These are phyloP conservation scores for Hirtodrosophila alboralis DNA, from an alignment of 2,888 invertebrate species.

Conservation along the genomic window DNA sequence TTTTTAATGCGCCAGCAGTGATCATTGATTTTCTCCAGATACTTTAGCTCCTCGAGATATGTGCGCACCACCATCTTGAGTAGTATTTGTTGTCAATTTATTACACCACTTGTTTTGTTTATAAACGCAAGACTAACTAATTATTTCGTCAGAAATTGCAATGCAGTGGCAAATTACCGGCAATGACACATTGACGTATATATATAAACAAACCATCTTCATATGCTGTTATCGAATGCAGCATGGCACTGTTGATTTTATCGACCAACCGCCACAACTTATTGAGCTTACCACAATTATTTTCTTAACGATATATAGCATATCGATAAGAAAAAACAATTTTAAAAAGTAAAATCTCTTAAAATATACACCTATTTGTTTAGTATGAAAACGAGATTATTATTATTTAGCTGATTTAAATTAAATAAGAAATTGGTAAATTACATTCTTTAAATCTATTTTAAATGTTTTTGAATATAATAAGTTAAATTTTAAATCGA, in stretches of 20 bases:
- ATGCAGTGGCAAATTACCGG: slow-evolving; percentile 29
- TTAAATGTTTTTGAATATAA: too few species aligned
- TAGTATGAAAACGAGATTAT: too few species aligned
- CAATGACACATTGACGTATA: slow-evolving; percentile 1
- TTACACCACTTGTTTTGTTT: background rate
- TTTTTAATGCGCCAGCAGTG: slow-evolving; percentile 97
- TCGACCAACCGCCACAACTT: slow-evolving; percentile 9
- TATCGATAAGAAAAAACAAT: background rate
- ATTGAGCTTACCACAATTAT: background rate
- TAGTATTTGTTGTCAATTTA: background rate
- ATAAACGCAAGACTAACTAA: background rate
- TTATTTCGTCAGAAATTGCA: slow-evolving; percentile 39
- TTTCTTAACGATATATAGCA: too few species aligned
- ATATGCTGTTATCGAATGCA: slow-evolving; percentile 10
- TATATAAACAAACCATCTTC: slow-evolving; percentile 9
- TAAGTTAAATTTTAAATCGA: too few species aligned
- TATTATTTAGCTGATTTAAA: too few species aligned
- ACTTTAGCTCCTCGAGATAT: slow-evolving; percentile 97
- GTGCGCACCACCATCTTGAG: slow-evolving; percentile 92
- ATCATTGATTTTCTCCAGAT: slow-evolving; percentile 93
- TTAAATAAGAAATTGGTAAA: too few species aligned
- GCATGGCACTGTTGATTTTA: background rate
- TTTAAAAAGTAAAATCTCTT: too few species aligned
- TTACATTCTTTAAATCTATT: background rate
- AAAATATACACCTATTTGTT: too few species aligned